Base-by-base conservation (phyloP, 53 echinoderm and acorn worm species). In the Holothuria scabra region DNA sequence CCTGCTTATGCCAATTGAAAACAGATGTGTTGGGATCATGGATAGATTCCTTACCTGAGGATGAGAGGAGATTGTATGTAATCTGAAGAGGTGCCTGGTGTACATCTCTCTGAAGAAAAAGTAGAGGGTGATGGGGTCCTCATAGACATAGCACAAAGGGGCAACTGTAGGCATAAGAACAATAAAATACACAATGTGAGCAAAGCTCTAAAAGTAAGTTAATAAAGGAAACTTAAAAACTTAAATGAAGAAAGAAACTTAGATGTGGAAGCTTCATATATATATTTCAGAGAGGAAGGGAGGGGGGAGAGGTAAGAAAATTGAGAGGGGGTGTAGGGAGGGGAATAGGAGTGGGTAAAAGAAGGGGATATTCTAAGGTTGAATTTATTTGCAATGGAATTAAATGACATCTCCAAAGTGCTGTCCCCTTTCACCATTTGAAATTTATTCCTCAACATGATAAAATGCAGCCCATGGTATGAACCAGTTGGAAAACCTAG, bases 61-160 rank as follows among this genome's bases (percentile, higher is more conserved):
- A 76, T 95, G 95, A 7, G 95, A 95, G 0, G 95, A 95, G 69
- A 95, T 95, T 16, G 93, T 93, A 65, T 95, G 95, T 9, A 95
- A 85, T 49, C 95, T 87, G 80, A 93, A 93, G 65, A 95, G 82
- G 68, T 95, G 91, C 5, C 93, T 80, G 81, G 84, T 93, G 85
- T 95, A 95, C 52, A 95, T 66, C 82, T 95, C 95, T 37, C 93
- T 86, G 89, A 95, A 95, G 59, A 93, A 70, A 38, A 74, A 89
- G 85, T 95, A 95, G 29, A 95, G 83, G 58, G 90, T 91, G 70
- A 87, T 63, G 34, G 95, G 91, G 59, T 91, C 75, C 56, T 85
- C 84, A 49, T 87, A 93, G 35, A 95, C 91, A 79, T 80, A 95
- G 83, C 93, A 93, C 30, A 95, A 82, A 9, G 95, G 95, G 31